Evolutionary conservation across 2,113 vertebrate species (phyloP), one percentile per base, ranked within the genome.

Genomic region (Paradoxurus hermaphroditus): DNA sequence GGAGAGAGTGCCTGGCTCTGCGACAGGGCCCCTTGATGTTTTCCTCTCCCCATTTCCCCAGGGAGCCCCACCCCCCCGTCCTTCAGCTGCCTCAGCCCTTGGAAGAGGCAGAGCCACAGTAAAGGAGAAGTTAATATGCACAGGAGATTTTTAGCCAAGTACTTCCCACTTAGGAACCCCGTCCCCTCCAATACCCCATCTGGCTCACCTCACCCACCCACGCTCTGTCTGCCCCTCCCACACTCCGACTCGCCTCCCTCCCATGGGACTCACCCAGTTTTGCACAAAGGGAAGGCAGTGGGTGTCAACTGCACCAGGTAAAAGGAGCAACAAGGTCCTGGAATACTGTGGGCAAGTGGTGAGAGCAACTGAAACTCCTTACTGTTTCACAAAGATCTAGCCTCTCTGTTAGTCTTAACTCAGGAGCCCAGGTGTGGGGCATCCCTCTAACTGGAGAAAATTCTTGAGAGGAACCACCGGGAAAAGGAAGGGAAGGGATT

Each of bases 161-260:
- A 18, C 59, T 77, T 89, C 83, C 84, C 86, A 72, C 68, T 94
- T 73, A 87, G 51, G 44, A 8, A 78, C 73, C 73, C 7, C 27
- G 18, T 85, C 46, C 70, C n/a, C 77, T 68, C 3, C 1, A 62
- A 56, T 51, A 44, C 70, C 84, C 82, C 90, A 91, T 88, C 95
- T 83, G 85, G 86, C 86, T 92, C 78, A 14, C 21, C 31, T 59
- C 86, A 72, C 90, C 67, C 91, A 81, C 95, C 96, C 86, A 39
- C 12, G 0, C 68, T 41, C 92, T 85, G 89, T 72, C 93, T 88
- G 93, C 90, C 91, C 86, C 90, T 89, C 81, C 63, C 39, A 67
- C n/a, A 44, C 67, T 68, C 81, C 29, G n/a, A 70, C 81, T 92
- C 0, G 1, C 65, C 31, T 70, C 62, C 79, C 16, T 81, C 68